Evolutionary conservation across 2,888 invertebrate genomes (phyloP).

Genomic region (Macaria notata): DNA sequence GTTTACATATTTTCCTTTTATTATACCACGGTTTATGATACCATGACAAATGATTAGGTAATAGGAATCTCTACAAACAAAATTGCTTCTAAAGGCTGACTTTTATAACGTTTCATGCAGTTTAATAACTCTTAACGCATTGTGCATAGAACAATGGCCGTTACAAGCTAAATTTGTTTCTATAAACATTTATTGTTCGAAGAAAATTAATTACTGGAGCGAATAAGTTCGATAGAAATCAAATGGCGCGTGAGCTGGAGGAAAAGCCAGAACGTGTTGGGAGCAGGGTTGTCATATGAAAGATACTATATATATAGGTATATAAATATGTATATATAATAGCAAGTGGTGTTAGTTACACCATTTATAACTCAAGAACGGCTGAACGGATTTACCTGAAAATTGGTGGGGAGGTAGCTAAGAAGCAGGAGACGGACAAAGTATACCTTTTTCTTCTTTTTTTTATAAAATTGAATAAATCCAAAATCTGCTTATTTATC

Average conservation of each 20-base stretch:
- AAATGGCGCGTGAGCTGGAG: constrained; percentile 31
- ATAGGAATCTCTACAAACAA: no score
- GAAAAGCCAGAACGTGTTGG: constrained; percentile 16
- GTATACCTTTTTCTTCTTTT: no score
- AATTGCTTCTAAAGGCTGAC: no score
- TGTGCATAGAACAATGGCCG: constrained; percentile 8
- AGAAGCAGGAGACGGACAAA: no score
- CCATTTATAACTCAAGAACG: no score
- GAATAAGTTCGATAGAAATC: constrained; percentile 31
- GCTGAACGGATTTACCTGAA: no score
- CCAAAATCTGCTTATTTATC: no score
- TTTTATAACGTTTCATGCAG: neutral
- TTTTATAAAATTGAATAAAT: neutral
- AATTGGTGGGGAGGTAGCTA: no score
- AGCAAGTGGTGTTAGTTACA: neutral
- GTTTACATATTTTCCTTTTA: no score
- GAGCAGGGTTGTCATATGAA: constrained; percentile 4
- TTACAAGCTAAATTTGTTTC: constrained; percentile 25
- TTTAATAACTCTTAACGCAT: neutral
- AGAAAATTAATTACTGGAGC: constrained; percentile 31
- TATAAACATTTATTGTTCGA: constrained; percentile 27
- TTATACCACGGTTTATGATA: no score
- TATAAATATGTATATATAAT: no score
- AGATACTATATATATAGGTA: neutral
- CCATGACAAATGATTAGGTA: no score